Evolutionary conservation across 2,113 vertebrate species (phyloP), one percentile per base, ranked within the genome.

Genomic region (Mellivora capensis): DNA sequence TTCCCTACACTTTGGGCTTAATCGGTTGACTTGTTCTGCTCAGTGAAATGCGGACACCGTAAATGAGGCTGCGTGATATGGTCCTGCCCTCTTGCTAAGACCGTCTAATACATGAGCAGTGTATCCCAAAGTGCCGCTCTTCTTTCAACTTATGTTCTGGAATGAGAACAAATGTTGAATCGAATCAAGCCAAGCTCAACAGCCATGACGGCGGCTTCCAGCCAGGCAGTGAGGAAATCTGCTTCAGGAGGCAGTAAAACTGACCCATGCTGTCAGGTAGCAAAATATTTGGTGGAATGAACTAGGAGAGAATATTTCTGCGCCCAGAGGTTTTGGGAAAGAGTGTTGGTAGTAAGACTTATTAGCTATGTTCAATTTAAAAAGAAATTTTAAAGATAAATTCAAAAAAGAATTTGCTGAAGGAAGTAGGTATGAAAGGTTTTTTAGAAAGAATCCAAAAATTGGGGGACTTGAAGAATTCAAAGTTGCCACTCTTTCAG

Each of bases 281-380:
- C 44, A 98, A 97, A 83, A 93, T 47, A 81, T 39, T 23, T 89
- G 72, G 37, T 42, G 62, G 62, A 90, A 90, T 79, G 72, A 94
- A 69, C 42, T 44, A 25, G 37, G 44, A 90, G 49, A 89, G 87
- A 74, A 52, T 62, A 92, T 90, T 90, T 95, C 54, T 87, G 37
- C 44, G 14, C 12, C 67, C 69, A 57, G 47, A 90, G 18, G 4
- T 71, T 91, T 34, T 52, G 29, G 72, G 34, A 74, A 6, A 84
- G 67, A 83, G 72, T 91, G 8, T 31, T 57, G 12, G 17, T 67
- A 59, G 34, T 12, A 2, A 83, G 34, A 21, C 6, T 59, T n/a
- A 72, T 13, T 69, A 81, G 34, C n/a, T 67, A 13, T 25, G 39
- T 85, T 79, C 37, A 3, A 87, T 59, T 57, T 21, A 20, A 77